Conservation (phyloP, 2,888 invertebrate species). For the Lycia hirtaria region DNA sequence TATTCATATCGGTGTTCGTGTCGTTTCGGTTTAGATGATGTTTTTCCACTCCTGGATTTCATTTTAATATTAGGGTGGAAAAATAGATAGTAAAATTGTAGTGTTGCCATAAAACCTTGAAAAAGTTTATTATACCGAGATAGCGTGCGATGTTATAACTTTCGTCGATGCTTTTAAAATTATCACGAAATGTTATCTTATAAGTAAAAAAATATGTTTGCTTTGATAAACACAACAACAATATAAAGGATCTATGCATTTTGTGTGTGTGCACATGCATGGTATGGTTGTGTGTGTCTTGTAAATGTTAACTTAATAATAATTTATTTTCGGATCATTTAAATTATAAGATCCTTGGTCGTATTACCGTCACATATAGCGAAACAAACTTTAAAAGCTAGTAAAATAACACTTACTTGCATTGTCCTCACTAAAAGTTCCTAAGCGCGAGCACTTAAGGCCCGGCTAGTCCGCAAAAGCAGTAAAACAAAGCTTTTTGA, state of each 20-base stretch:
- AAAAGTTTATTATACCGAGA: neutral
- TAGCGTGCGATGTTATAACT: neutral
- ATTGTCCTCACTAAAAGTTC: slow-evolving; percentile 7
- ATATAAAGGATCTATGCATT: no score
- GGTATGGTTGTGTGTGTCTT: no score
- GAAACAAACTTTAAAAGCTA: no score
- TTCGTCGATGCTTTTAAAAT: neutral
- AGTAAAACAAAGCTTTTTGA: no score
- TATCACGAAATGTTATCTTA: neutral
- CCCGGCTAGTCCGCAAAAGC: no score
- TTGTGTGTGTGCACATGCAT: no score
- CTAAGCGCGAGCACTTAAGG: slow-evolving; percentile 19
- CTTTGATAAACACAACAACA: no score
- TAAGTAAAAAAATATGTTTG: no score
- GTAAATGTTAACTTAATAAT: no score
- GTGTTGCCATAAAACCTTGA: neutral
- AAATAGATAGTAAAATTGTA: slow-evolving; percentile 2
- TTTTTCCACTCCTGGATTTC: slow-evolving; percentile 23
- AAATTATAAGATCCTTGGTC: no score
- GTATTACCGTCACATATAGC: no score
- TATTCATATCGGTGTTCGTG: slow-evolving; percentile 37
- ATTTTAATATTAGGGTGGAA: slow-evolving; percentile 22
- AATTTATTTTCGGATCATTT: no score
- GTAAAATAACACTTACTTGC: neutral
- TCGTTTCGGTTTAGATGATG: slow-evolving; percentile 22